Evolutionary conservation across 1,140 invertebrate genomes (phyloP), one percentile per base, ranked within the genome.

Genomic region (Dolichoris vasculosae): DNA sequence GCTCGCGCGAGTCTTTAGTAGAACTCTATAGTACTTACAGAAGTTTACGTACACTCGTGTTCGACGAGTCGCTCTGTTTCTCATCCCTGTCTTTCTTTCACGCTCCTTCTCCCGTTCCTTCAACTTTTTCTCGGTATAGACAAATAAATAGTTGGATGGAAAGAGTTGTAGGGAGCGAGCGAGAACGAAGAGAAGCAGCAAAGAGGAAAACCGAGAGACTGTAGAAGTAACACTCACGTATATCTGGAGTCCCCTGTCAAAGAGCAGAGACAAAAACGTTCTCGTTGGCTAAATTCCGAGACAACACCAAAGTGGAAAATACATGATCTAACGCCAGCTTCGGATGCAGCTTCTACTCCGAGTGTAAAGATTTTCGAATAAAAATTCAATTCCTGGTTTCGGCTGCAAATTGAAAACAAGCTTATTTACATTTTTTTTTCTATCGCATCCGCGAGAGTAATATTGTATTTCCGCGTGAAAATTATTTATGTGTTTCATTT

Each of bases 271-370:
- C 20, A 38, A 32, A 48, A 81, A 35, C 43, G 32, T 32, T 55
- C 79, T 55, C 69, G 82, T 76, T 73, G 35, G 51, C 38, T n/a
- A 17, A 76, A 83, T 76, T 83, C 71, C 82, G 71, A 46, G 82
- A 73, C 71, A 76, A 83, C 71, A 32, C 32, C 71, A 76, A 73
- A 76, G 82, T 64, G 51, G 71, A 83, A 55, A 55, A 73, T 32
- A 38, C 46, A 73, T 15, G 43, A n/a, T 43, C 38, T 17, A n/a
- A 2, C 23, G 2, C 9, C 3, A 59, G 55, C 55, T 26, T 26
- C 55, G 4, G 55, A 59, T 59, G 55, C 9, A 59, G 23, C 9
- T 26, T 1, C 46, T 26, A n/a, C 75, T 8, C 1, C 38, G 26
- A 11, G 30, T 4, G 63, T 43, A 15, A 13, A 23, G 59, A 64